Conservation (phyloP, 1,140 invertebrate genomes). For the Zaprionus camerounensis region DNA sequence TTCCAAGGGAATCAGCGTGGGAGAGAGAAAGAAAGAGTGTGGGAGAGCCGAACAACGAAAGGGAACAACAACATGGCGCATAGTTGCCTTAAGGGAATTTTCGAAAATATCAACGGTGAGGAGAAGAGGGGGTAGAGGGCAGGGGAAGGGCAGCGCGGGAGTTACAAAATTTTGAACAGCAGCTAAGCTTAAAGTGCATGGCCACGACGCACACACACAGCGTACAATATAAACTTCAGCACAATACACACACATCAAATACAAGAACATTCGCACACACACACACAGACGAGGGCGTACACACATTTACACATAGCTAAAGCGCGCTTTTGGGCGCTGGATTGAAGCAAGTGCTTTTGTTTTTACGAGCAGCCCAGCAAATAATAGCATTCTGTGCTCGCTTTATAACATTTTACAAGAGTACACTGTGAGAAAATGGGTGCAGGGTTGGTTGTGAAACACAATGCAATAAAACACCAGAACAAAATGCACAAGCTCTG, state of each 20-base stretch:
- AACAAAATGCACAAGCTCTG: slow-evolving; percentile 2
- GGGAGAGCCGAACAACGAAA: slow-evolving; percentile 17
- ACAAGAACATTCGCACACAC: background rate
- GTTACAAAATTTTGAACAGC: slow-evolving; percentile 48
- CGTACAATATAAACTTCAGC: slow-evolving; percentile 19
- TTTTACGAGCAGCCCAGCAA: slow-evolving; percentile 53
- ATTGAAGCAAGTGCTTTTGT: slow-evolving; percentile 52
- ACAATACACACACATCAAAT: slow-evolving; percentile 26
- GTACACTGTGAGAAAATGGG: slow-evolving; percentile 31
- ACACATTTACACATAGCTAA: slow-evolving; percentile 16
- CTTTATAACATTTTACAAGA: slow-evolving; percentile 39
- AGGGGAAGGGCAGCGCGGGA: background rate
- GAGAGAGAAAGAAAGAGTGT: slow-evolving; percentile 1
- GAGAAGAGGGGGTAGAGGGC: background rate
- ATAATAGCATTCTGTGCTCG: slow-evolving; percentile 44
- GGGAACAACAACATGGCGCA: slow-evolving; percentile 38
- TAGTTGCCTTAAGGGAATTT: slow-evolving; percentile 41
- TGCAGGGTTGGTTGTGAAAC: background rate
- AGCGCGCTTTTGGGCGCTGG: slow-evolving; percentile 44
- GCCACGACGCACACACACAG: slow-evolving; percentile 33
- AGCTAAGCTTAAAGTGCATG: slow-evolving; percentile 73
- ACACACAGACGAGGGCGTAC: slow-evolving; percentile 5
- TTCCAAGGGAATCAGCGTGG: slow-evolving; percentile 30
- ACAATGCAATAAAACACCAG: slow-evolving; percentile 1
- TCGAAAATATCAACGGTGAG: background rate